Percentiles rank a stretch among this genome's conserved stretches.
Evolutionary conservation across 2,113 vertebrate genomes (phyloP).

Genomic region (Mungos mungo): DNA sequence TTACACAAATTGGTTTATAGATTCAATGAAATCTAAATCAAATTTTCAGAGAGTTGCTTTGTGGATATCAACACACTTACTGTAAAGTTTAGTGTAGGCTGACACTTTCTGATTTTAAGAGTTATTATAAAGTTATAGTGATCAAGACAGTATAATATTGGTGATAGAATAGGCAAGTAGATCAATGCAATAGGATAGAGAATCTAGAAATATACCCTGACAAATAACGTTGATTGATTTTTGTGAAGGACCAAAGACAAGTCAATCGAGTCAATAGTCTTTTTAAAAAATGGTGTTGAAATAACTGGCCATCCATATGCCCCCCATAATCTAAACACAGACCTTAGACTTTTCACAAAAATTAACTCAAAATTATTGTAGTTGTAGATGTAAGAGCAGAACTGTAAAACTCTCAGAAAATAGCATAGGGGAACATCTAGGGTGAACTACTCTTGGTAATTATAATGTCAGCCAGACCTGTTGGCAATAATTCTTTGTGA

Average conservation of each 20-base stretch:
- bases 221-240: neutral
- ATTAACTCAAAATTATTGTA: neutral
- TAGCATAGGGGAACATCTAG: neutral
- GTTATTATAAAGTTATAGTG: neutral
- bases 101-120: neutral
- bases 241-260: neutral
- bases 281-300: neutral
- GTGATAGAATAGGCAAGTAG: neutral
- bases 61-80: neutral
- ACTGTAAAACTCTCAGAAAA: neutral
- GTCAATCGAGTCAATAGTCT: neutral
- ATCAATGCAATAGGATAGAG: neutral
- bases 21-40: neutral
- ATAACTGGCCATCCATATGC: neutral
- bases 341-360: neutral
- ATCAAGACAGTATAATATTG: neutral
- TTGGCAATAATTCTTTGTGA: neutral
- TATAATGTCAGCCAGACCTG: neutral
- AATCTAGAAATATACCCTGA: neutral
- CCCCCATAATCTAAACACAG: neutral
- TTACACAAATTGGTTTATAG: neutral
- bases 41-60: neutral
- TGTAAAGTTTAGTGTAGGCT: neutral
- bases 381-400: neutral
- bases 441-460: neutral